Evolutionary conservation across 2,797 vertebrate species (phyloP).

Genomic region (Saxicola maurus): DNA sequence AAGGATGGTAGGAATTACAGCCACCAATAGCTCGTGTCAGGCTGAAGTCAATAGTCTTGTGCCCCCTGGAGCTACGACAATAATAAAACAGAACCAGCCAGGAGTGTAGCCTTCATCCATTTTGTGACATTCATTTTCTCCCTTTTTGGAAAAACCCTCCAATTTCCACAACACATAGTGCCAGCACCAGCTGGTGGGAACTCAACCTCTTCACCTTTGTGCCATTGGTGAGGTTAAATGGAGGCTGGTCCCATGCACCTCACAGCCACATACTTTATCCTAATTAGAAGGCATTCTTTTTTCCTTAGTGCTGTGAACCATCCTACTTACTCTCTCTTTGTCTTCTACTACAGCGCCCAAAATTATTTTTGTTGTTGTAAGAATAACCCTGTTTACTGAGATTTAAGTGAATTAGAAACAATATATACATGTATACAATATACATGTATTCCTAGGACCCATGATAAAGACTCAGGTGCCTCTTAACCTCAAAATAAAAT

Average conservation of each 20-base stretch:
- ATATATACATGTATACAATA: neutral
- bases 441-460: neutral
- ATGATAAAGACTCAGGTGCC: neutral
- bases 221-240: accelerated
- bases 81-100: neutral
- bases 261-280: neutral
- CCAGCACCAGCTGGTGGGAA: neutral
- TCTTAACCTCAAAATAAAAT: too few species aligned
- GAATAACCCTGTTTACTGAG: neutral
- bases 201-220: neutral
- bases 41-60: neutral
- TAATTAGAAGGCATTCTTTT: neutral
- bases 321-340: neutral
- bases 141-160: neutral
- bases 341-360: neutral
- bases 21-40: neutral
- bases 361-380: neutral
- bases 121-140: neutral
- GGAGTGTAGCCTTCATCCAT: neutral
- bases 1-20: neutral
- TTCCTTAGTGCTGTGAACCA: neutral
- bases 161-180: neutral
- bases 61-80: neutral
- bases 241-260: accelerated
- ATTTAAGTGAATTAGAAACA: neutral